phyloP scores from a whole-genome alignment of 1,140 invertebrate species.

The Camponotus floridanus region DNA sequence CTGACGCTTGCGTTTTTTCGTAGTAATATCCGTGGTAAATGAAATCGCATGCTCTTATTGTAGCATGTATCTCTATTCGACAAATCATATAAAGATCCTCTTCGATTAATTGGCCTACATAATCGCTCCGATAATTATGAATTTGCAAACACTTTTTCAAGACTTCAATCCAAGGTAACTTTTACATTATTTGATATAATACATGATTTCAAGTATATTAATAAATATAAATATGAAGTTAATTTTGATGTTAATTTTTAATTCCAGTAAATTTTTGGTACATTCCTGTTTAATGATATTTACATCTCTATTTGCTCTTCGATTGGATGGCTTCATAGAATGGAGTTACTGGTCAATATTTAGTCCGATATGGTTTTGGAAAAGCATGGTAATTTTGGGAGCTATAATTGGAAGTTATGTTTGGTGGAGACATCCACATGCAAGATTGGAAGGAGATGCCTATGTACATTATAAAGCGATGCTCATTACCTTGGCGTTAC shows the following conservation, averaged over 20 bases:
- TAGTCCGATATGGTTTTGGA: constrained; percentile 98
- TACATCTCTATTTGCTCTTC: constrained; percentile 94
- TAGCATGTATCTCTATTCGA: constrained; percentile 63
- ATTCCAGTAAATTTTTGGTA: constrained; percentile 97
- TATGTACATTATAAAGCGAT: constrained; percentile 99
- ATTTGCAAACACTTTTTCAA: constrained; percentile 95
- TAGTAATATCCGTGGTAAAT: constrained; percentile 64
- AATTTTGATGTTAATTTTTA: constrained; percentile 74
- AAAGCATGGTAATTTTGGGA: constrained; percentile 95
- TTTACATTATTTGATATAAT: background rate
- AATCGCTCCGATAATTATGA: constrained; percentile 87
- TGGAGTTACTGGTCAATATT: constrained; percentile 99
- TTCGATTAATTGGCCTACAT: constrained; percentile 66
- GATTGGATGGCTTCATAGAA: constrained; percentile 94
- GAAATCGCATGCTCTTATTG: constrained; percentile 39
- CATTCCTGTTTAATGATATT: constrained; percentile 97
- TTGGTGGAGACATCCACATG: constrained; percentile 97
- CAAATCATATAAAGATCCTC: constrained; percentile 18
- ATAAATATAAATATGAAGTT: background rate
- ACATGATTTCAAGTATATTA: background rate
- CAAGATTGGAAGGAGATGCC: constrained; percentile 96
- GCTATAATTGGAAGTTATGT: constrained; percentile 96
- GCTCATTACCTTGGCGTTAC: constrained; percentile 97
- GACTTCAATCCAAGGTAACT: constrained; percentile 96
- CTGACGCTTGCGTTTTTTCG: constrained; percentile 52